These are phyloP conservation scores for Arctia plantaginis DNA, from an alignment of 2,888 invertebrate species.

Conservation along the genomic window DNA sequence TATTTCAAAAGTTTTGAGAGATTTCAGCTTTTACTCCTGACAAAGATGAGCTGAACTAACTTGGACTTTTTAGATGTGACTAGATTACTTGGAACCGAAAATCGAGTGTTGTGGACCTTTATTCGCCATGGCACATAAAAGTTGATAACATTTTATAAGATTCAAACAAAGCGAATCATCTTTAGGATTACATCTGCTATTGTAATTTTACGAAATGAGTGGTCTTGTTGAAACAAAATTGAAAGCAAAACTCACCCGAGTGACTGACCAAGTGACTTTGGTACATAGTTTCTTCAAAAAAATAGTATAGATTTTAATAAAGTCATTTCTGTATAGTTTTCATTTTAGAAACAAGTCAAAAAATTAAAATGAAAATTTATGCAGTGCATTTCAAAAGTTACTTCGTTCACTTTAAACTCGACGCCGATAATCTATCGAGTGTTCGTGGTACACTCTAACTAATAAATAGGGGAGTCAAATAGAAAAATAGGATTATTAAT, in stretches of 20 bases:
- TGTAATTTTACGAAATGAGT: background rate
- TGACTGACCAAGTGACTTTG: background rate
- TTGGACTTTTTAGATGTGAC: too few relatives aligned
- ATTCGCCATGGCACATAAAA: background rate
- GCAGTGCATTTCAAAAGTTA: too few relatives aligned
- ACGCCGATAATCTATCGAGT: slow-evolving; percentile 30
- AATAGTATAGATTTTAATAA: too few relatives aligned
- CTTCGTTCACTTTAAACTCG: slow-evolving; percentile 1
- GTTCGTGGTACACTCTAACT: slow-evolving; percentile 34
- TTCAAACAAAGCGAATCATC: background rate
- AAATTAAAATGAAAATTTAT: background rate
- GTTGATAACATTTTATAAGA: background rate
- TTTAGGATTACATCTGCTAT: background rate
- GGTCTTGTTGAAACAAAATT: too few relatives aligned
- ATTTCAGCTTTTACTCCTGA: too few relatives aligned
- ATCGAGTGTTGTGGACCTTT: background rate
- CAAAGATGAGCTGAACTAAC: too few relatives aligned
- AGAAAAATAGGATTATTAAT: slow-evolving; percentile 80
- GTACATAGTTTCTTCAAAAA: background rate
- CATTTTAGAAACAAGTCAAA: background rate
- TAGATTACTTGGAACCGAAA: background rate
- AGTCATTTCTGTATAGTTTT: too few relatives aligned
- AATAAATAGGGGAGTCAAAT: slow-evolving; percentile 61
- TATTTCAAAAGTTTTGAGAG: too few relatives aligned
- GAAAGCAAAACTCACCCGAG: too few relatives aligned